phyloP scores from a whole-genome alignment of 2,113 vertebrate species.

The Tympanuchus pallidicinctus region DNA sequence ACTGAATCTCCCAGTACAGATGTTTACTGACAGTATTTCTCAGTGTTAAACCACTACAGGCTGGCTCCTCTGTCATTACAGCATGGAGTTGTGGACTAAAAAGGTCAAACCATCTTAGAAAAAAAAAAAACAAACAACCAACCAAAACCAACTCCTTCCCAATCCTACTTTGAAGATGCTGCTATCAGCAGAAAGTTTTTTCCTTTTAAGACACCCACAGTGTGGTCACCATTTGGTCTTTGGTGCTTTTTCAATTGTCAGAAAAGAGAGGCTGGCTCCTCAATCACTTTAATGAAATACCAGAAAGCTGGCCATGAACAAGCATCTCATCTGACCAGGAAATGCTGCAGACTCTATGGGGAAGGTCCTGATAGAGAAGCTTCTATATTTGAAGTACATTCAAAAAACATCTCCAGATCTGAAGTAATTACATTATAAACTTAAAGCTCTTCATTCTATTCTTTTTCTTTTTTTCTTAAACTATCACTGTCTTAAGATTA shows the following conservation, averaged over 20 bases:
- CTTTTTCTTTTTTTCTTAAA: background rate
- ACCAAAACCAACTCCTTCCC: background rate
- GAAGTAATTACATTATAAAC: background rate
- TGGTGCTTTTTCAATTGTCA: slow-evolving; percentile 20
- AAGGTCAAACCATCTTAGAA: background rate
- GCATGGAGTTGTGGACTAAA: background rate
- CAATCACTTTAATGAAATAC: slow-evolving; percentile 26
- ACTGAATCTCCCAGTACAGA: background rate
- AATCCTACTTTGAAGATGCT: background rate
- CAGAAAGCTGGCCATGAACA: slow-evolving; percentile 32
- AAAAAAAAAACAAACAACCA: background rate
- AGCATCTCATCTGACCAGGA: background rate
- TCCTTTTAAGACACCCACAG: background rate
- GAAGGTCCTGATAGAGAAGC: background rate
- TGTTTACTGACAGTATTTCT: background rate
- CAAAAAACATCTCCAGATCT: background rate
- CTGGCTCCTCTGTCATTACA: background rate
- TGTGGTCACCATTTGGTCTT: background rate
- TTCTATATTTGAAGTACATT: slow-evolving; percentile 3
- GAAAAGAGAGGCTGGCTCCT: slow-evolving; percentile 12
- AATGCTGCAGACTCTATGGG: background rate
- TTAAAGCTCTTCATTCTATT: background rate
- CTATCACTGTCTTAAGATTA: background rate
- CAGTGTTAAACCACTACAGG: background rate
- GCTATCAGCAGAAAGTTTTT: background rate